Evolutionary conservation across 1,140 invertebrate genomes (phyloP).

Genomic region (Parasteatoda tepidariorum): DNA sequence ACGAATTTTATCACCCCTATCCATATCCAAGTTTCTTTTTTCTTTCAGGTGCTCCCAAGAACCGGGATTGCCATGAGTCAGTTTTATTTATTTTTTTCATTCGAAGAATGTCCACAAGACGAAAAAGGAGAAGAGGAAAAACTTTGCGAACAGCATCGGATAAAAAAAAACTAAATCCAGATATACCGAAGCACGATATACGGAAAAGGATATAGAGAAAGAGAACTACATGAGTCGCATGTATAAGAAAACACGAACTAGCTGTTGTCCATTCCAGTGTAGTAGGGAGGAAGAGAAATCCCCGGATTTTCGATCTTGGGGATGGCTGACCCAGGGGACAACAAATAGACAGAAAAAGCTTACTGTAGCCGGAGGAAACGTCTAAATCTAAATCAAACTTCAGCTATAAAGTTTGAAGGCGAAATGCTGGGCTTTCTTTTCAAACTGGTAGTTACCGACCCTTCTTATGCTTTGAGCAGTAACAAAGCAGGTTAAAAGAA

Average conservation of each 20-base stretch:
- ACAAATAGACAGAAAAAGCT: slow-evolving; percentile 22
- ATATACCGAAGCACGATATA: slow-evolving; percentile 18
- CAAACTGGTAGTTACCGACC: background rate
- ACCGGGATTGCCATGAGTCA: slow-evolving; percentile 15
- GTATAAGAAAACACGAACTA: slow-evolving; percentile 29
- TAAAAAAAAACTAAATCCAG: slow-evolving; percentile 5
- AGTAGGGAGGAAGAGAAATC: slow-evolving; percentile 19
- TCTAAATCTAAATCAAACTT: slow-evolving; percentile 27
- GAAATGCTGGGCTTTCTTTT: background rate
- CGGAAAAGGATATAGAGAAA: slow-evolving; percentile 3
- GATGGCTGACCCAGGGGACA: background rate
- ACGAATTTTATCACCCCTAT: slow-evolving; percentile 3
- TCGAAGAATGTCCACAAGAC: slow-evolving; percentile 13
- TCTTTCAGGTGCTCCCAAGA: slow-evolving; percentile 16
- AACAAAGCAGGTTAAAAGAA: background rate
- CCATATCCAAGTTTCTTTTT: background rate
- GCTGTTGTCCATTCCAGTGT: slow-evolving; percentile 35
- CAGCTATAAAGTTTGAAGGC: slow-evolving; percentile 12
- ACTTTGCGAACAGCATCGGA: background rate
- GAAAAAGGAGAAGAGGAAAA: background rate
- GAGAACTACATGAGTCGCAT: slow-evolving; percentile 28
- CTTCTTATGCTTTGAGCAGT: background rate
- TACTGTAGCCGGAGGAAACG: slow-evolving; percentile 24
- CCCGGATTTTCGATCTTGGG: slow-evolving; percentile 30
- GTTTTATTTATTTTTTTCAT: too few relatives aligned